Base-by-base conservation (phyloP, 2,797 vertebrate species). In the Picus viridis region DNA sequence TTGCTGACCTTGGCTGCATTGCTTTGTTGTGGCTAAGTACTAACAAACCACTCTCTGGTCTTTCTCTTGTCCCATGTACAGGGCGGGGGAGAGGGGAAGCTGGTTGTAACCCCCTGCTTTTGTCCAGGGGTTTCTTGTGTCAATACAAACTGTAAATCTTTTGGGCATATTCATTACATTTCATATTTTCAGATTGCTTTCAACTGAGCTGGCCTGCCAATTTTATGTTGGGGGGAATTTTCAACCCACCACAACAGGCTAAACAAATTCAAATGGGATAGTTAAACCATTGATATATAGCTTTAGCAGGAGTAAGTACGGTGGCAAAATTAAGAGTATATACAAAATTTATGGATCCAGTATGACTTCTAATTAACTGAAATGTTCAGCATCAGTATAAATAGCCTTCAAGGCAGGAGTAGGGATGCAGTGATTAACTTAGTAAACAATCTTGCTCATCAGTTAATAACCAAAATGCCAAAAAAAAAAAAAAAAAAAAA, bases 311-410 rank as follows among this genome's bases (percentile, higher is more conserved):
- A 92, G 67, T 90, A 96, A 89, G 68, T 88, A 58, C 45, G 84
- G 84, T 73, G 74, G 41, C 58, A 92, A 94, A 90, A 95, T 93
- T 93, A 94, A 79, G 57, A 36, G 93, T 92, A 93, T 80, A 89
- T 91, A 29, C 29, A 93, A 92, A 94, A 96, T 94, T 92, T 97
- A 93, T 93, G 74, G 86, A 72, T 72, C 47, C 70, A 67, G 34
- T 30, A 92, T 80, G 75, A 73, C 51, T 94, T 63, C 32, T 69
- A 97, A 88, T 96, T 93, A 96, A 67, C 62, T 91, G 68, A 96
- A 90, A 97, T 96, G 96, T 84, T 96, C 88, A 88, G 16, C 47
- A 51, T 72, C 69, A 56, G 30, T 96, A 92, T 89, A 93, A 96
- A 96, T 85, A 91, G 74, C 70, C 71, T 96, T 96, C 86, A 95